Base-by-base conservation (phyloP, 2,797 vertebrate genomes). In the Psittacula derbiana region DNA sequence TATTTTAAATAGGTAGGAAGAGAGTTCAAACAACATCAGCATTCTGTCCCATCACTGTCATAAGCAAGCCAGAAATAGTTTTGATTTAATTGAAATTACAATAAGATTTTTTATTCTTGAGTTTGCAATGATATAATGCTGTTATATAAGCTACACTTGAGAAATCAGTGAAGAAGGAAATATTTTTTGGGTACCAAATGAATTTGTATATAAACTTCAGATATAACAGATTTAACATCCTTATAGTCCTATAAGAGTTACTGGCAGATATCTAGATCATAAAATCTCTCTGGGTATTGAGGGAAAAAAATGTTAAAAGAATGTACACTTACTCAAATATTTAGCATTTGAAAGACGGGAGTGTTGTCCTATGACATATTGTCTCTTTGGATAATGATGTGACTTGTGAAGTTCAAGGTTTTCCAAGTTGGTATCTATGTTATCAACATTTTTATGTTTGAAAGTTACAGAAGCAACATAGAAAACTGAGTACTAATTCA, bases 41-140 rank as follows among this genome's bases (percentile, higher is more conserved):
- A 71, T 84, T 95, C 66, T 78, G 49, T 91, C 71, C 67, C 71
- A 86, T 55, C 55, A 55, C n/a, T 80, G 57, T 83, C 69, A 86
- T 80, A 91, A 86, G 71, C 72, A 95, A 91, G 33, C 46, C 65
- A 88, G 75, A 83, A 93, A 93, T 73, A 78, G 24, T 88, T 83
- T 80, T 90, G 47, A 74, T 93, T 91, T 92, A 91, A 91, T 46
- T 91, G 85, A 90, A 88, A 65, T 69, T 90, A 16, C 70, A 86
- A 74, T 4, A 83, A 46, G n/a, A 74, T 92, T 12, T 57, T 90
- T 92, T 73, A 78, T 88, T 86, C 49, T 58, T 57, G 24, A 72
- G 61, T 93, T 92, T 86, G 33, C 28, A 52, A 57, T 0, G 0
- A 53, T 31, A 53, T 55, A 86, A 79, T 86, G 41, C 58, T 70